These are phyloP conservation scores for Nematolebias whitei DNA, from an alignment of 2,113 vertebrate species.

Conservation along the genomic window DNA sequence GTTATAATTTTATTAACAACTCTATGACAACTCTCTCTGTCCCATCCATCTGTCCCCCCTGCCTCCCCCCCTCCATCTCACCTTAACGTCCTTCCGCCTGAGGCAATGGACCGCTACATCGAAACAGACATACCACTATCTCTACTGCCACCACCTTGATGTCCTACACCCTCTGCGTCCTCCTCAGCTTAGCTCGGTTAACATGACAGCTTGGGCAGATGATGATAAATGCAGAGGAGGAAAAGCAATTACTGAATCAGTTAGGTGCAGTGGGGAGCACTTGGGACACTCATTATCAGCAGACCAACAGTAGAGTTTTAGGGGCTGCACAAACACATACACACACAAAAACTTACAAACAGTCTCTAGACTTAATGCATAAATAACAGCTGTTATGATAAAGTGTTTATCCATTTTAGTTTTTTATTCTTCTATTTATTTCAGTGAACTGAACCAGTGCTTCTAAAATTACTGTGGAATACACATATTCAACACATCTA, in stretches of 20 bases:
- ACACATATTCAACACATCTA: conserved; percentile 5
- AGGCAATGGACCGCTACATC: conserved; percentile 36
- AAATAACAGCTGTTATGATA: conserved; percentile 20
- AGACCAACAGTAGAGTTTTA: conserved; percentile 60
- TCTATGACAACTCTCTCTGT: conserved; percentile 4
- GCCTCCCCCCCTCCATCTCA: background rate
- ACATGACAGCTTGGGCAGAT: conserved; percentile 78
- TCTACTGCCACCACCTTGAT: conserved; percentile 12
- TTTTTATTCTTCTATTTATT: background rate
- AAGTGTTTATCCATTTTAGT: conserved; percentile 17
- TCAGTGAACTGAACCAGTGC: background rate
- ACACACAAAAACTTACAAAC: conserved; percentile 11
- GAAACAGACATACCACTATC: conserved; percentile 25
- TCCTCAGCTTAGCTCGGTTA: conserved; percentile 59
- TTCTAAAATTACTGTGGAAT: conserved; percentile 6
- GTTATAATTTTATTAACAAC: conserved; percentile 20
- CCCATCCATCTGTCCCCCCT: background rate
- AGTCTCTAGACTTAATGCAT: conserved; percentile 14
- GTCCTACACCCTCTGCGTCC: conserved; percentile 49
- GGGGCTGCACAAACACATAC: conserved; percentile 32
- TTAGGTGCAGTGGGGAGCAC: conserved; percentile 74
- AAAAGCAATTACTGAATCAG: conserved; percentile 82
- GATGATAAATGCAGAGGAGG: conserved; percentile 81
- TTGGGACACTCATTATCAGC: conserved; percentile 75
- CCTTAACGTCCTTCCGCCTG: background rate